These are phyloP conservation scores for Samia ricini DNA, from an alignment of 1,140 invertebrate species.

Conservation along the genomic window DNA sequence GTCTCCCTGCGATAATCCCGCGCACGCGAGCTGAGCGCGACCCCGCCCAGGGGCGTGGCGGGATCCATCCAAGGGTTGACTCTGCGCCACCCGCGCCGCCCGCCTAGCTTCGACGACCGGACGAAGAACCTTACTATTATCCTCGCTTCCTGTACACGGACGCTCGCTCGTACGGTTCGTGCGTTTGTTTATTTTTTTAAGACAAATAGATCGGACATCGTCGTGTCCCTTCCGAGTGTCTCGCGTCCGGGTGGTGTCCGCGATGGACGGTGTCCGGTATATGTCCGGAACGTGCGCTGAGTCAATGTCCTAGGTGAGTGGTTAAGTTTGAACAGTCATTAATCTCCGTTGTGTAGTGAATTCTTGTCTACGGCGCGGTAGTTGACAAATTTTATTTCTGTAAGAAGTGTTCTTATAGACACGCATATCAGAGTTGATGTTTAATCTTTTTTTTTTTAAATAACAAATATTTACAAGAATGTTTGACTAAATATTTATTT, in stretches of 20 bases:
- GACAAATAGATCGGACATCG: slow-evolving; percentile 40
- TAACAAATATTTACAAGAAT: too few species aligned
- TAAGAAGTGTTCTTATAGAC: too few species aligned
- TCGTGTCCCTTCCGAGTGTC: slow-evolving; percentile 48
- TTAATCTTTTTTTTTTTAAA: too few species aligned
- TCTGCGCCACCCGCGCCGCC: slow-evolving; percentile 37
- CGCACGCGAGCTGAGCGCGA: slow-evolving; percentile 43
- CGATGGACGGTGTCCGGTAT: slow-evolving; percentile 36
- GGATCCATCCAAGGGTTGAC: slow-evolving; percentile 16
- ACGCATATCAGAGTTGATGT: too few species aligned
- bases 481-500: too few species aligned
- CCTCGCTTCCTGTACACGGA: slow-evolving; percentile 68
- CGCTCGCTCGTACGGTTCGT: slow-evolving; percentile 65
- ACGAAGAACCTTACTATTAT: slow-evolving; percentile 69
- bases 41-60: slow-evolving; percentile 57
- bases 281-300: slow-evolving; percentile 28
- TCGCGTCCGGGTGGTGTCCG: slow-evolving; percentile 44
- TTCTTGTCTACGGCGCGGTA: too few species aligned
- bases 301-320: slow-evolving; percentile 46
- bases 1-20: slow-evolving; percentile 42
- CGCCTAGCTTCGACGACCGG: slow-evolving; percentile 50
- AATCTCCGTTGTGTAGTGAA: too few species aligned
- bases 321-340: not conserved
- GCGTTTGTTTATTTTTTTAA: slow-evolving; percentile 74
- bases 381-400: too few species aligned